phyloP scores from a whole-genome alignment of 2,797 vertebrate species.

The Hapalemur alaotrensis region DNA sequence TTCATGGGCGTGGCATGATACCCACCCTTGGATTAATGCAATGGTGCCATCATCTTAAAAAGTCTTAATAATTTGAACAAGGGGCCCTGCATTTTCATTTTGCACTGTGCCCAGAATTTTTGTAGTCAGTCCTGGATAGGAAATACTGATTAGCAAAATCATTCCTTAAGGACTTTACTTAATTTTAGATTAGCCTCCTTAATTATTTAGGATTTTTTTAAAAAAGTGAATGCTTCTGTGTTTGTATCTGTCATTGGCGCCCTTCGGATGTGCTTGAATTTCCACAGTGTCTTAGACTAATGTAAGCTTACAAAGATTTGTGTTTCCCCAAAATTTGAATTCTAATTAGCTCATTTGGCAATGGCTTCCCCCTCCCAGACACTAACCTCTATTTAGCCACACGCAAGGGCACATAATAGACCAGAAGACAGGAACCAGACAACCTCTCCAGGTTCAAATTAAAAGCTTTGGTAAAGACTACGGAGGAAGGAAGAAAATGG shows the following conservation, averaged over 20 bases:
- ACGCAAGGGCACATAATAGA: not conserved
- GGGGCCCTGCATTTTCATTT: not conserved
- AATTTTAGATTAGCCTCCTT: not conserved
- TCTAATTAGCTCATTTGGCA: constrained; percentile 3
- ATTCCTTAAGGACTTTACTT: not conserved
- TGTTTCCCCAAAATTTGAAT: not conserved
- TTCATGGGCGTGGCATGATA: not conserved
- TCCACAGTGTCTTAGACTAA: not conserved
- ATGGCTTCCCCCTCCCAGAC: not conserved
- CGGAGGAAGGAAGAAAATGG: not conserved
- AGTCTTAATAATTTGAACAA: not conserved
- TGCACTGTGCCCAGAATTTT: not conserved
- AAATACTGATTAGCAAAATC: not conserved
- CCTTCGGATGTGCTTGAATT: not conserved
- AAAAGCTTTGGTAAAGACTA: not conserved
- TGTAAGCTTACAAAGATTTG: not conserved
- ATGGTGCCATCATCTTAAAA: not conserved
- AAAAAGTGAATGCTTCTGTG: not conserved
- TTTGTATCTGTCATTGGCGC: not conserved
- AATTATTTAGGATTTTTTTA: not conserved
- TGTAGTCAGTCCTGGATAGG: not conserved
- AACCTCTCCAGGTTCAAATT: not conserved
- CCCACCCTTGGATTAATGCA: not conserved
- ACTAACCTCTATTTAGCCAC: not conserved
- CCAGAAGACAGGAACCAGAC: constrained; percentile 37